Evolutionary conservation across 2,113 vertebrate genomes (phyloP).

Genomic region (Carassius carassius): DNA sequence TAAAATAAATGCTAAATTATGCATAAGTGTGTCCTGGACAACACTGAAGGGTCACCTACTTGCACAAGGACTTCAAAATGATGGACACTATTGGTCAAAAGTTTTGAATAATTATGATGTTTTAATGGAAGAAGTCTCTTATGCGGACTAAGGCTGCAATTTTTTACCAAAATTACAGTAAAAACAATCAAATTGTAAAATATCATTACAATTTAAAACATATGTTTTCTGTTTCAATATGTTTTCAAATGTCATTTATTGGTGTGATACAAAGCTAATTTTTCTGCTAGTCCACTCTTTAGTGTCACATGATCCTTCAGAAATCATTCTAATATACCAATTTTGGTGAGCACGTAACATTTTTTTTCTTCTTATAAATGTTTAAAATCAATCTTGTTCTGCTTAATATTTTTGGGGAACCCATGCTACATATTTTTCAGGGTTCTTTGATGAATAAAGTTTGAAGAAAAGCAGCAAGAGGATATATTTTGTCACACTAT

Average conservation of each 20-base stretch:
- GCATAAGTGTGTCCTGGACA: neutral
- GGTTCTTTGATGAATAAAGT: neutral
- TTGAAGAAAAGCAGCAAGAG: neutral
- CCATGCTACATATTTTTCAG: no score
- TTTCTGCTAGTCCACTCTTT: no score
- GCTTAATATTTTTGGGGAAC: no score
- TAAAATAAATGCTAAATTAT: neutral
- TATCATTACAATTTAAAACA: neutral
- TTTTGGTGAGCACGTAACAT: neutral
- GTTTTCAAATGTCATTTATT: no score
- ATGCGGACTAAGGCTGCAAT: neutral
- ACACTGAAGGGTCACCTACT: neutral
- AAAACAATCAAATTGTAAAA: neutral
- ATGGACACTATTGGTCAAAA: neutral
- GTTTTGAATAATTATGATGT: neutral
- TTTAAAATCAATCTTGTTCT: no score
- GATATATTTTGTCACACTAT: neutral
- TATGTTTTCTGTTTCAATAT: no score
- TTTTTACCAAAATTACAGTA: neutral
- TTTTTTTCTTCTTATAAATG: neutral
- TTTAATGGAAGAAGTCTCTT: neutral
- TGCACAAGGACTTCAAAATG: neutral
- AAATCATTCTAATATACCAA: neutral
- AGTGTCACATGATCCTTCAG: no score
- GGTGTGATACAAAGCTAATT: no score